A percentile compares a stretch with the other conserved stretches of the same genome.
phyloP scores from a whole-genome alignment of 2,797 vertebrate genomes.

The Squalus acanthias region DNA sequence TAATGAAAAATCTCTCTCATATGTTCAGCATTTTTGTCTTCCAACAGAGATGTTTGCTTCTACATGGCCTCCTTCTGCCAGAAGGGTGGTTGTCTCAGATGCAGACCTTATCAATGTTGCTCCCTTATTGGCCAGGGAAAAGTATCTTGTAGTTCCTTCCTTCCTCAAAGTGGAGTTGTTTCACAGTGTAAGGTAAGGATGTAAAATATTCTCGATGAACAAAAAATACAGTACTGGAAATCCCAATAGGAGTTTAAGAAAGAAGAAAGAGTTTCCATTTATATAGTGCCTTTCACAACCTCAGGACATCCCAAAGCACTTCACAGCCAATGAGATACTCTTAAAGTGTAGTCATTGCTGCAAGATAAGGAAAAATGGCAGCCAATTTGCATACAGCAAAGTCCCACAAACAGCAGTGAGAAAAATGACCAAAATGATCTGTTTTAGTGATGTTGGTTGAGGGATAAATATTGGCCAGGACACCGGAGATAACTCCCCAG shows the following conservation, averaged over 20 bases:
- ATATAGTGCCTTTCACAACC: neutral
- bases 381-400: neutral
- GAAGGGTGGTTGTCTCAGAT: neutral
- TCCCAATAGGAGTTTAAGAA: neutral
- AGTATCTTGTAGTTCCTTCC: neutral
- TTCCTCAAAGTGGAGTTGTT: neutral
- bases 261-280: neutral
- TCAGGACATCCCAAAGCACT: neutral
- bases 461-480: neutral
- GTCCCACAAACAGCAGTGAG: neutral
- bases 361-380: neutral
- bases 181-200: neutral
- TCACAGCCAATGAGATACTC: neutral
- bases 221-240: neutral
- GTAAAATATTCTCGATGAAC: neutral
- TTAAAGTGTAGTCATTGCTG: too few species aligned
- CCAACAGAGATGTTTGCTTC: neutral
- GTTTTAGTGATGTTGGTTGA: neutral
- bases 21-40: neutral
- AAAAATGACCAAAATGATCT: neutral
- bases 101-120: neutral
- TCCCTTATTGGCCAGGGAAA: neutral
- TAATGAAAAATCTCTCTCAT: neutral
- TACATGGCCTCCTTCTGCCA: neutral
- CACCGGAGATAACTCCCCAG: neutral